Evolutionary conservation across 2,888 invertebrate species (phyloP), one percentile per base, ranked within the genome.

Genomic region (Hypselothyrea guttata): DNA sequence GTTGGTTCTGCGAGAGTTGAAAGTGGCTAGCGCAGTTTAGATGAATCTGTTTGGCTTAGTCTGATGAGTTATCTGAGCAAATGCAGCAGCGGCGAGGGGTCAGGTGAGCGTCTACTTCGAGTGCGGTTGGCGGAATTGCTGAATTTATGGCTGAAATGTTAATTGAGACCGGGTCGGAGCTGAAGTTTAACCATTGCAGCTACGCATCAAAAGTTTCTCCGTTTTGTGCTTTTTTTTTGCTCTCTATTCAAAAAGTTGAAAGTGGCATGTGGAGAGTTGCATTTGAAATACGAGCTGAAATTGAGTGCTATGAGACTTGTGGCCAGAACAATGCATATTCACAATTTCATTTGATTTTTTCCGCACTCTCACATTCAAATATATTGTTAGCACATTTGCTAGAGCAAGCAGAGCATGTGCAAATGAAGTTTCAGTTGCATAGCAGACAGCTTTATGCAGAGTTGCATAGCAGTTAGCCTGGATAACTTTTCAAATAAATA

Each of bases 1-100:
- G 28, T 18, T 9, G 15, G 11, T 22, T 27, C 15, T 13, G 38
- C 60, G 59, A 59, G 63, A 78, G 81, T 81, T 65, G 78, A 79
- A 81, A 79, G 78, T 79, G 78, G 78, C 78, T 75, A 75, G 81
- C 78, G 66, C 74, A 79, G 81, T 81, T 81, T 81, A 79, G 78
- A 79, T 79, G 81, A 79, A 79, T 79, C 78, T 81, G 78, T 74
- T 79, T 79, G 78, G 78, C 81, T 79, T 79, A 79, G 78, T 79
- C 78, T 81, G 78, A 79, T 79, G 78, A 79, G 78, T 81, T 79
- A 79, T 79, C 81, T 81, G 71, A 65, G 47, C 66, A 75, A 81
- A 66, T 78, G 75, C 81, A 69, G 63, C 73, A 58, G 55, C 33
- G 38, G 44, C 8, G 12, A 5, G 33, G 27, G 12, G 27, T 9